These are phyloP conservation scores for Phaonia tiefii DNA, from an alignment of 2,888 invertebrate species.

Conservation along the genomic window DNA sequence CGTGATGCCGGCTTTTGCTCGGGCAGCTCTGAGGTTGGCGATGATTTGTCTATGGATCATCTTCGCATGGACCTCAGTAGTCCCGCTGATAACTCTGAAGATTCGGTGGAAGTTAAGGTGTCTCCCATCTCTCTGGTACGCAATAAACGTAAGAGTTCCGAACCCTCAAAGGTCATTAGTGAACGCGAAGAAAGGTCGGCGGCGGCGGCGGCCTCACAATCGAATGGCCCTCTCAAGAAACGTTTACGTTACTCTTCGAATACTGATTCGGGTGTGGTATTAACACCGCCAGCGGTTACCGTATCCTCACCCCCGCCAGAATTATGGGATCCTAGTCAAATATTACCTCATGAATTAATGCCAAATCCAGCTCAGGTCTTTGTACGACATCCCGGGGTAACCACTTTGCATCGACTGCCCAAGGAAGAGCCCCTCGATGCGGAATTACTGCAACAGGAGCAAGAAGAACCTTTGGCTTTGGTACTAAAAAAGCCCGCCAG, in stretches of 20 bases:
- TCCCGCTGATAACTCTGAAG: conserved; percentile 81
- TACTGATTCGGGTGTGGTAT: conserved; percentile 73
- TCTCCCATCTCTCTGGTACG: conserved; percentile 82
- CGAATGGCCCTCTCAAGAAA: conserved; percentile 86
- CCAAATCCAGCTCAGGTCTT: conserved; percentile 81
- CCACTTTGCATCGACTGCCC: conserved; percentile 78
- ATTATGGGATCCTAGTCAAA: conserved; percentile 84
- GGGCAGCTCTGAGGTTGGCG: conserved; percentile 83
- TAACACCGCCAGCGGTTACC: conserved; percentile 78
- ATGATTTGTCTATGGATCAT: conserved; percentile 84
- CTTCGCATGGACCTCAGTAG: conserved; percentile 80
- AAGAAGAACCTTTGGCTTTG: conserved; percentile 85
- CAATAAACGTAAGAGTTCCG: conserved; percentile 86
- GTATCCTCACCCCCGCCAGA: conserved; percentile 80
- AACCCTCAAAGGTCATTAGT: conserved; percentile 84
- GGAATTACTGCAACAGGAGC: conserved; percentile 75
- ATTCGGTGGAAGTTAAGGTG: conserved; percentile 85
- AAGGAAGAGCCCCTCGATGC: conserved; percentile 7
- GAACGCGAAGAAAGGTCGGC: conserved; percentile 71
- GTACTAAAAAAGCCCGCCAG: conserved; percentile 81
- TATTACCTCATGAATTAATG: conserved; percentile 80
- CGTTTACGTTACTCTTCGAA: conserved; percentile 83
- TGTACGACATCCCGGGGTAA: conserved; percentile 79
- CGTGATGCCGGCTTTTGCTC: conserved; percentile 88
- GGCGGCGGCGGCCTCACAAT: conserved; percentile 60